phyloP scores from a whole-genome alignment of 2,888 invertebrate species.

The Merodon equestris region DNA sequence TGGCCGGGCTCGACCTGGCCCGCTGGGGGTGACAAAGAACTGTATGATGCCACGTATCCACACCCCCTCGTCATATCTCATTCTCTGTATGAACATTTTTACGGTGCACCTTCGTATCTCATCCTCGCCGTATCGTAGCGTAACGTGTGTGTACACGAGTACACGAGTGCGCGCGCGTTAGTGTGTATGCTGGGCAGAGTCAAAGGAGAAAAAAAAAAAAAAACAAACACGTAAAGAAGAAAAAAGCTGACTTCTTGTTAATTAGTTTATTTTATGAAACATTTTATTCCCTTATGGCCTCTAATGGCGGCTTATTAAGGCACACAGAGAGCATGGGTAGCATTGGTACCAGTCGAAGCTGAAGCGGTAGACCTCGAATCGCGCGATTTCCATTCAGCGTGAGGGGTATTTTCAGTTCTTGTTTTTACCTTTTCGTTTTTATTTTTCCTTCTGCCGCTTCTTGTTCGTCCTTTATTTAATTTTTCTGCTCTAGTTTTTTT shows the following conservation, averaged over 20 bases:
- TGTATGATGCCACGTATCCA: too few species aligned
- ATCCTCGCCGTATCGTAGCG: not conserved
- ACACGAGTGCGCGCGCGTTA: slow-evolving; percentile 17
- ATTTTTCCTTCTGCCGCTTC: slow-evolving; percentile 49
- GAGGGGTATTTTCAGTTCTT: slow-evolving; percentile 49
- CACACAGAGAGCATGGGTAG: slow-evolving; percentile 49
- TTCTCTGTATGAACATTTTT: too few species aligned
- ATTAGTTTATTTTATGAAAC: slow-evolving; percentile 69
- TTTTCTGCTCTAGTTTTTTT: slow-evolving; percentile 67
- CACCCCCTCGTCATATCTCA: slow-evolving; percentile 1
- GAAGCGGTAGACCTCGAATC: slow-evolving; percentile 42
- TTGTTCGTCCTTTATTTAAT: slow-evolving; percentile 67
- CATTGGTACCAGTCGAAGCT: slow-evolving; percentile 1
- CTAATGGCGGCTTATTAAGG: slow-evolving; percentile 68
- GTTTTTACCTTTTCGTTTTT: slow-evolving; percentile 31
- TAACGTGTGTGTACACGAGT: slow-evolving; percentile 20
- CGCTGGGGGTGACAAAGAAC: slow-evolving; percentile 17
- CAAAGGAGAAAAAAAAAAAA: slow-evolving; percentile 50
- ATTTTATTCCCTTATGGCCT: slow-evolving; percentile 69
- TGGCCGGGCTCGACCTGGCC: slow-evolving; percentile 29
- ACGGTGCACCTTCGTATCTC: too few species aligned
- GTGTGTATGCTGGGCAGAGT: slow-evolving; percentile 53
- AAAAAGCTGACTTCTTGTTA: slow-evolving; percentile 60
- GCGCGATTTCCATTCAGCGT: slow-evolving; percentile 55
- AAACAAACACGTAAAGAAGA: too few species aligned